Conservation (phyloP, 2,797 vertebrate genomes). For the Enteromius fasciolatus region DNA sequence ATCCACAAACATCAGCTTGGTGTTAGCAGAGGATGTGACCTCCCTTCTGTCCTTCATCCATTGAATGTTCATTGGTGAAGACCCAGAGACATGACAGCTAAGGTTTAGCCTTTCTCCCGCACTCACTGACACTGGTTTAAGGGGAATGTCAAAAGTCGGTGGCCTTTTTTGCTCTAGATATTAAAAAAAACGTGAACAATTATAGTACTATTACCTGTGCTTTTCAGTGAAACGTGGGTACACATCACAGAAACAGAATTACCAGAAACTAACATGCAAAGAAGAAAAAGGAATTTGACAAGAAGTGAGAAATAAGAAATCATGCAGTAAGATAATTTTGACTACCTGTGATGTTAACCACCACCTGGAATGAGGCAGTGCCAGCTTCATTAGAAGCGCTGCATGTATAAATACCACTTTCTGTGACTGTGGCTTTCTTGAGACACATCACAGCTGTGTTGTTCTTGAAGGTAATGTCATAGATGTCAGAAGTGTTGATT, state of each 20-base stretch:
- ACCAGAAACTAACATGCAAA: neutral
- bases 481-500: slow-evolving; percentile 79
- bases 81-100: slow-evolving; percentile 85
- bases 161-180: slow-evolving; percentile 81
- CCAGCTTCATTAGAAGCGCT: slow-evolving; percentile 90
- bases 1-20: slow-evolving; percentile 83
- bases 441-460: slow-evolving; percentile 81
- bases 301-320: slow-evolving; percentile 15
- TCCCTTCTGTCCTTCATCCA: slow-evolving; percentile 96
- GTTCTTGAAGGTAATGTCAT: slow-evolving; percentile 86
- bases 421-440: slow-evolving; percentile 72
- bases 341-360: slow-evolving; percentile 87
- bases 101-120: slow-evolving; percentile 88
- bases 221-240: neutral
- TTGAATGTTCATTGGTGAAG: slow-evolving; percentile 86
- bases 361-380: slow-evolving; percentile 82
- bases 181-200: slow-evolving; percentile 21
- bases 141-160: slow-evolving; percentile 86
- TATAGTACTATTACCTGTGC: neutral
- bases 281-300: neutral
- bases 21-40: slow-evolving; percentile 83
- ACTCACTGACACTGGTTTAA: slow-evolving; percentile 77
- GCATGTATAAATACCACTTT: slow-evolving; percentile 87
- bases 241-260: neutral
- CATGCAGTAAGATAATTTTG: slow-evolving; percentile 45